Evolutionary conservation across 2,113 vertebrate genomes (phyloP).

Genomic region (Calonectris borealis): DNA sequence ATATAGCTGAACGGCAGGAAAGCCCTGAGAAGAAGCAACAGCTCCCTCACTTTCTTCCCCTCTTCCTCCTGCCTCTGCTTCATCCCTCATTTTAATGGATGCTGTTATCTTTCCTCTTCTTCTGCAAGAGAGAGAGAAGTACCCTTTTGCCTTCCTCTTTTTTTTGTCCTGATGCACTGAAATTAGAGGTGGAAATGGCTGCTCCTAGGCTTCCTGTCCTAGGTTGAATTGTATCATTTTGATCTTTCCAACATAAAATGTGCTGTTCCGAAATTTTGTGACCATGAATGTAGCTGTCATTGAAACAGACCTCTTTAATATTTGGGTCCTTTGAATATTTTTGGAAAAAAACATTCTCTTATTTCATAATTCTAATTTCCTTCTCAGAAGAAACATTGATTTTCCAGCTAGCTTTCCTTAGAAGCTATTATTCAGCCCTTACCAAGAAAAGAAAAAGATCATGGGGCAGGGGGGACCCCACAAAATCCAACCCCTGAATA

Average conservation of each 20-base stretch:
- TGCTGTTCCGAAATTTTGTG: neutral
- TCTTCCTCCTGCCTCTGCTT: neutral
- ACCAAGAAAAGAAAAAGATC: neutral
- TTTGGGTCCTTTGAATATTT: neutral
- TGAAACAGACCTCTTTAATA: neutral
- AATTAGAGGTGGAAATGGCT: neutral
- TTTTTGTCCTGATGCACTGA: neutral
- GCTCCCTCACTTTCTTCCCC: neutral
- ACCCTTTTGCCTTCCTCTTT: neutral
- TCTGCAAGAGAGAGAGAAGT: neutral
- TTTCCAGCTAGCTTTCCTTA: neutral
- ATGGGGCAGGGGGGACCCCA: rapidly evolving
- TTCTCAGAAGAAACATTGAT: neutral
- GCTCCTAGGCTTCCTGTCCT: neutral
- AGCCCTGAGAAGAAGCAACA: neutral
- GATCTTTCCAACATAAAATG: neutral
- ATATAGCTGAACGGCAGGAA: neutral
- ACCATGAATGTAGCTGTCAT: neutral
- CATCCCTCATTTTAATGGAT: neutral
- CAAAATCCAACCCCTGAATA: neutral
- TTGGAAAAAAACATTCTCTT: neutral
- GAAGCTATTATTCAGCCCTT: neutral
- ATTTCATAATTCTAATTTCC: neutral
- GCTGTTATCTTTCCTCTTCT: neutral
- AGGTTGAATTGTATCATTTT: neutral